Evolutionary conservation across 2,113 vertebrate genomes (phyloP), one percentile per base, ranked within the genome.

Genomic region (Ardeotis arabs): DNA sequence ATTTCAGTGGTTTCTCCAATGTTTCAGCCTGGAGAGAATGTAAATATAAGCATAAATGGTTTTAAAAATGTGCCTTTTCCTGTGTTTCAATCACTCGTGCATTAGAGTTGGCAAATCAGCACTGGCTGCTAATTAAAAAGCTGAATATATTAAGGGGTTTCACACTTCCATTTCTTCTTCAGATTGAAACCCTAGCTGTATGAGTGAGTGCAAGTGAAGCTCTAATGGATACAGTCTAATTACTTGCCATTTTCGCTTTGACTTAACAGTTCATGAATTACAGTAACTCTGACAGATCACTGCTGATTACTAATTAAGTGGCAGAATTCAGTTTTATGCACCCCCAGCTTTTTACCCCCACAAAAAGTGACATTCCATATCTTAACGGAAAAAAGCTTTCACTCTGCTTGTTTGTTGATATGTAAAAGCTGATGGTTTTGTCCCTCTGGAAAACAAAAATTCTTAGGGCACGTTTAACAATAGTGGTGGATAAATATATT

Each of bases 41-140:
- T 98, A 97, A 98, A 98, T 97, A 97, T 91, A 93, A 97, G 96
- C 93, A 92, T 90, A 98, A 97, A 96, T 96, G 96, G 96, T 98
- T 98, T 97, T 94, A 85, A 94, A 94, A 97, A 90, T 88, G 91
- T 96, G 91, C 70, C 69, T 91, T 92, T 39, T 66, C 59, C 78
- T 83, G 31, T 94, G 80, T 97, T 96, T 92, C 94, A 87, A 50
- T 83, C 92, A 93, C 96, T 98, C 22, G 31, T 94, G 95, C 90
- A 79, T 97, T 96, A 91, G 78, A 93, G 96, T 95, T 88, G 70
- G 96, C 93, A 97, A 98, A 98, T 97, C 97, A 91, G 80, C 60
- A 29, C 91, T 97, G 97, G 98, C 97, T 98, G 97, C 96, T 98
- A 97, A 98, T 98, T 98, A 98, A 97, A 97, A 98, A 97, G 84